Conservation (phyloP, 2,888 invertebrate genomes). For the Syritta pipiens region DNA sequence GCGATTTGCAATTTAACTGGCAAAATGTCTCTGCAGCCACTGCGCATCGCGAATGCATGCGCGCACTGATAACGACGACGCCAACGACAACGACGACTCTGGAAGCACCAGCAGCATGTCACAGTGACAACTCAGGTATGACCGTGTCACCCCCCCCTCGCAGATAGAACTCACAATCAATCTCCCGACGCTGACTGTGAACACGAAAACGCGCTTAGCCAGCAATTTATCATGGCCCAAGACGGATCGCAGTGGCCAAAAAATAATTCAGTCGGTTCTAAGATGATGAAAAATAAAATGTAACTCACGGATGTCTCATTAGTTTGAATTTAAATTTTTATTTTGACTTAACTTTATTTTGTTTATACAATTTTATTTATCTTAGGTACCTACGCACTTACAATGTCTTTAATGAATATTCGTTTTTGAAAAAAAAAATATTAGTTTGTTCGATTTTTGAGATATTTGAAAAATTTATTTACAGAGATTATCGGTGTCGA, state of each 20-base stretch:
- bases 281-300: slow-evolving; percentile 11
- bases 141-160: slow-evolving; percentile 52
- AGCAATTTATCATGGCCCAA: slow-evolving; percentile 77
- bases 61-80: slow-evolving; percentile 49
- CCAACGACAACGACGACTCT: slow-evolving; percentile 1
- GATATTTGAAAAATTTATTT: slow-evolving; percentile 14
- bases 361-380: slow-evolving; percentile 35
- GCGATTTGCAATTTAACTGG: slow-evolving; percentile 68
- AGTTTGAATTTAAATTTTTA: slow-evolving; percentile 14
- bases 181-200: slow-evolving; percentile 76
- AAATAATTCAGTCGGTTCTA: slow-evolving; percentile 42
- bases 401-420: neutral
- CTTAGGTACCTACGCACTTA: slow-evolving; percentile 47
- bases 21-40: slow-evolving; percentile 66
- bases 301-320: neutral
- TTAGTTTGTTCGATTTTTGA: neutral
- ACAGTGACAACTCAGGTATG: slow-evolving; percentile 63
- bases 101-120: slow-evolving; percentile 58
- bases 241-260: slow-evolving; percentile 50
- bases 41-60: slow-evolving; percentile 54
- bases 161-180: slow-evolving; percentile 74
- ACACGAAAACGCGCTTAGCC: slow-evolving; percentile 79
- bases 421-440: neutral
- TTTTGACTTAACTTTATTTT: slow-evolving; percentile 32
- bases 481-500: slow-evolving; percentile 31